A percentile compares a stretch with the other conserved stretches of the same genome.
Evolutionary conservation across 2,888 invertebrate species (phyloP).

Genomic region (Drosophila kuntzei): DNA sequence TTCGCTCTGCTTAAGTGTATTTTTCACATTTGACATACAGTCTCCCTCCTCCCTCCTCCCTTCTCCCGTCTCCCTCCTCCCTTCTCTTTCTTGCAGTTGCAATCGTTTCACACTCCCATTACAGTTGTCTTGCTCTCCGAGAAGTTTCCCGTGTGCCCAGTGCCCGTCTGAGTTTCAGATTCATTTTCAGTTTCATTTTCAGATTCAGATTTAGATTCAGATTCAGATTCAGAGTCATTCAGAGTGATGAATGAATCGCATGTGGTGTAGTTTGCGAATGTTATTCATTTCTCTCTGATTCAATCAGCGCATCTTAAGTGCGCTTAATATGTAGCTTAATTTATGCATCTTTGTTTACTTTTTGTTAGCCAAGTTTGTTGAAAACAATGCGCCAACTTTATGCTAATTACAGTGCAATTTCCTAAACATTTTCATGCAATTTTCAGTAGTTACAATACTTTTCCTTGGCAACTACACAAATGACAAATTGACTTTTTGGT

Average conservation of each 20-base stretch:
- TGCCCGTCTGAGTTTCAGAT: slow-evolving; percentile 16
- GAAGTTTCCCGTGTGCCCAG: slow-evolving; percentile 67
- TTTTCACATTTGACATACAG: slow-evolving; percentile 81
- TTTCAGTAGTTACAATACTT: slow-evolving; percentile 3
- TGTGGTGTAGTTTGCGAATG: slow-evolving; percentile 23
- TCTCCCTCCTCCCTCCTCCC: slow-evolving; percentile 10
- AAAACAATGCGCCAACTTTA: slow-evolving; percentile 41
- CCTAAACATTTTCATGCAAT: slow-evolving; percentile 50
- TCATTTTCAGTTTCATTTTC: slow-evolving; percentile 17
- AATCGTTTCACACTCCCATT: slow-evolving; percentile 55
- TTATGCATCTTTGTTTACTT: slow-evolving; percentile 64
- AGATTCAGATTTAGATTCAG: slow-evolving; percentile 6
- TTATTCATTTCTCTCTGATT: slow-evolving; percentile 39
- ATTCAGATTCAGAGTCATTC: slow-evolving; percentile 31
- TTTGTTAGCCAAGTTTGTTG: slow-evolving; percentile 23
- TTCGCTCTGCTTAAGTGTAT: slow-evolving; percentile 54
- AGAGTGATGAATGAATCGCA: slow-evolving; percentile 66
- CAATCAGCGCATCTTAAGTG: slow-evolving; percentile 59
- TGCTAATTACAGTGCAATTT: slow-evolving; percentile 68
- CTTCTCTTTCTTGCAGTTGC: slow-evolving; percentile 22
- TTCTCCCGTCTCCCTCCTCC: background rate
- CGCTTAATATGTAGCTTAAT: slow-evolving; percentile 61
- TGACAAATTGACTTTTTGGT: slow-evolving; percentile 38
- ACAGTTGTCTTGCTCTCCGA: slow-evolving; percentile 14
- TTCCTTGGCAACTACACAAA: background rate